Conservation (phyloP, 2,888 invertebrate species). For the Gymnoscelis rufifasciata region DNA sequence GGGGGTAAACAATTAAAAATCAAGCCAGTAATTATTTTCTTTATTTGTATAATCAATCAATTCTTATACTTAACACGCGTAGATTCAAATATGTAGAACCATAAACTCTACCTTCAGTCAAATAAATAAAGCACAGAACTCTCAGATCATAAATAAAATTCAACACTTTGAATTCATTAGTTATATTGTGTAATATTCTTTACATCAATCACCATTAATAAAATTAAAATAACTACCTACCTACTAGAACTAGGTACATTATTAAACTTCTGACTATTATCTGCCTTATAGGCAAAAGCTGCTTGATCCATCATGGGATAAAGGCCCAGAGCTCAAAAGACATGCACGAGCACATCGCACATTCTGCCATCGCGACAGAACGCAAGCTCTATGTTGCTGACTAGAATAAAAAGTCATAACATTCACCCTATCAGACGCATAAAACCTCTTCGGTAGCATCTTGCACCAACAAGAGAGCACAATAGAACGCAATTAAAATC, state of each 20-base stretch:
- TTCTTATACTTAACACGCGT: too few species aligned
- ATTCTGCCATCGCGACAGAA: not conserved
- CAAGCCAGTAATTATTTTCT: slow-evolving; percentile 5
- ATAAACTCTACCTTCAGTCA: slow-evolving; percentile 33
- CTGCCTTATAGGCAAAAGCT: not conserved
- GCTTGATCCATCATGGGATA: not conserved
- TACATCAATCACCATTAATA: too few species aligned
- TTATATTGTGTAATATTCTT: too few species aligned
- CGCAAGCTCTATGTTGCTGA: slow-evolving; percentile 37
- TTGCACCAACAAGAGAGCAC: slow-evolving; percentile 3
- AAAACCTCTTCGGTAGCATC: not conserved
- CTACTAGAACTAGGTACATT: not conserved
- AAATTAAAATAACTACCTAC: not conserved
- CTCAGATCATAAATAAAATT: slow-evolving; percentile 43
- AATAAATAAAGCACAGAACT: slow-evolving; percentile 49
- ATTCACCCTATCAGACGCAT: slow-evolving; percentile 21
- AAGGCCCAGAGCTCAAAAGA: not conserved
- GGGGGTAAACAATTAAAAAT: not conserved
- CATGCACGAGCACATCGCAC: not conserved
- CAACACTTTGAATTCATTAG: not conserved
- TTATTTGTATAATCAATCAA: too few species aligned
- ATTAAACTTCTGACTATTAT: not conserved
- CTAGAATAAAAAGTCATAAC: slow-evolving; percentile 47
- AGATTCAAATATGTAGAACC: not conserved
- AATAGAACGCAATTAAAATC: not conserved